Base-by-base conservation (phyloP, 2,888 invertebrate species). In the Raillietiella orientalis region DNA sequence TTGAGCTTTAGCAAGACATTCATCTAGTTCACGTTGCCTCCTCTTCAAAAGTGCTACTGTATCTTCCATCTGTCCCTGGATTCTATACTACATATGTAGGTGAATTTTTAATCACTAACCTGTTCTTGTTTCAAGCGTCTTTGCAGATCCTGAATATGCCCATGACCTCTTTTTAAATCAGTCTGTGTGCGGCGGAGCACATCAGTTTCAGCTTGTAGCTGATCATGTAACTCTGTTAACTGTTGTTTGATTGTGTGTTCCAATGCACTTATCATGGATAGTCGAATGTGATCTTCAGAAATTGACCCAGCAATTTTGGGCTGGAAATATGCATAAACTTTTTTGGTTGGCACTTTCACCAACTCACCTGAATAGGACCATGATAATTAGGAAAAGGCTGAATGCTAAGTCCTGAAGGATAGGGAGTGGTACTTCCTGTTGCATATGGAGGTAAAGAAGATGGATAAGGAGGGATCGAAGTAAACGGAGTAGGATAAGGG, bases 271-370 rank as follows among this genome's bases (percentile, higher is more conserved):
- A 87, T 49, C 13, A 96, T 52, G 2, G 90, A 93, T 14, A 72
- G 77, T 41, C 74, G 64, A 33, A 96, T 75, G 43, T 90, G 84
- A 42, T 87, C 82, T 38, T 87, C 79, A 24, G 82, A 71, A 29
- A 84, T 79, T n/a, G 77, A 77, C 12, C 72, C 71, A 11, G 54
- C 45, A 16, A 12, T 14, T 11, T n/a, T 16, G 19, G 21, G n/a
- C n/a, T n/a, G n/a, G n/a, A n/a, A n/a, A n/a, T n/a, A n/a, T n/a
- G n/a, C n/a, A n/a, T n/a, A n/a, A n/a, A n/a, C n/a, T n/a, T n/a
- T n/a, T n/a, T n/a, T n/a, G n/a, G n/a, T n/a, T n/a, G n/a, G n/a
- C n/a, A n/a, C n/a, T n/a, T n/a, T n/a, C n/a, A n/a, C n/a, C n/a
- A n/a, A n/a, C n/a, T n/a, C n/a, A n/a, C n/a, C n/a, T n/a, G n/a